Conservation (phyloP, 2,888 invertebrate species). For the Drosophila greeni region DNA sequence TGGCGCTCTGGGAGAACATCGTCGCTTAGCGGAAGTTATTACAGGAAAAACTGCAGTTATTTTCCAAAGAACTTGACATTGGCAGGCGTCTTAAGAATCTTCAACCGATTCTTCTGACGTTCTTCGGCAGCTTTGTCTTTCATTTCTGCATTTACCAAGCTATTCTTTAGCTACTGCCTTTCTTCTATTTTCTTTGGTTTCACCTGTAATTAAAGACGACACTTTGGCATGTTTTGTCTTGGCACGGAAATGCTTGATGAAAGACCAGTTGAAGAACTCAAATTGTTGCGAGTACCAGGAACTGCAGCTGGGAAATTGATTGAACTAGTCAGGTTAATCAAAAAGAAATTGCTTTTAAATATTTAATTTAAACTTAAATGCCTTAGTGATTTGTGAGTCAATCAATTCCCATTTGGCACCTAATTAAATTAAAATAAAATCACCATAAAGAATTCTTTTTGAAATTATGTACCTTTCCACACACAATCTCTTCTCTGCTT, state of each 20-base stretch:
- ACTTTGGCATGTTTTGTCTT: slow-evolving; percentile 68
- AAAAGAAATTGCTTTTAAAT: slow-evolving; percentile 1
- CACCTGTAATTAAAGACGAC: slow-evolving; percentile 71
- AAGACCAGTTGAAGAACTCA: slow-evolving; percentile 30
- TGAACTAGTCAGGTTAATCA: slow-evolving; percentile 5
- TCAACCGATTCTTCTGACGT: slow-evolving; percentile 2
- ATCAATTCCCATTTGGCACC: background rate
- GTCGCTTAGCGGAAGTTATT: slow-evolving; percentile 64
- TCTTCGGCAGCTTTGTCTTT: slow-evolving; percentile 30
- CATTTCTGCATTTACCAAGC: slow-evolving; percentile 24
- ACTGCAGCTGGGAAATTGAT: slow-evolving; percentile 36
- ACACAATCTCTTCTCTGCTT: slow-evolving; percentile 9
- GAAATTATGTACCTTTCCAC: slow-evolving; percentile 30
- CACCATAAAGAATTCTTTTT: slow-evolving; percentile 5
- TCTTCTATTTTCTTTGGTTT: slow-evolving; percentile 47
- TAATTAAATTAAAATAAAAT: background rate
- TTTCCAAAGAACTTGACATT: slow-evolving; percentile 62
- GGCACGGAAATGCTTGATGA: slow-evolving; percentile 67
- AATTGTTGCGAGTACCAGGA: slow-evolving; percentile 56
- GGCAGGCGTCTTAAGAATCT: slow-evolving; percentile 15
- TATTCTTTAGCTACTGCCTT: slow-evolving; percentile 1
- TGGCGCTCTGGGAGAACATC: slow-evolving; percentile 52
- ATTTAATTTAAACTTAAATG: background rate
- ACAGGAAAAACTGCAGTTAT: slow-evolving; percentile 45
- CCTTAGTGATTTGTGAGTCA: background rate